Evolutionary conservation across 1,140 invertebrate species (phyloP), one percentile per base, ranked within the genome.

Genomic region (Drosophila lini): DNA sequence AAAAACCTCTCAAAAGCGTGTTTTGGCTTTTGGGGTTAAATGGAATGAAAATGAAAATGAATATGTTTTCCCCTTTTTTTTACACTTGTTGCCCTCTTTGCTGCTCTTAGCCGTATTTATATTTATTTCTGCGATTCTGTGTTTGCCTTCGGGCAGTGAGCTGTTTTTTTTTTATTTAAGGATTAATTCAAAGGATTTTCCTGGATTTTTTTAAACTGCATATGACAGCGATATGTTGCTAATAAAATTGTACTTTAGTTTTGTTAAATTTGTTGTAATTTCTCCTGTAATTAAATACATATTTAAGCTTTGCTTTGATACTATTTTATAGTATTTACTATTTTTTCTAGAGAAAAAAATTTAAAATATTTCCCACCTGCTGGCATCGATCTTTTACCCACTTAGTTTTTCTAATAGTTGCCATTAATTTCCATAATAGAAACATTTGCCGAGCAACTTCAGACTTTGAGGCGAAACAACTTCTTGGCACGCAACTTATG

Each of bases 361-460:
- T 25, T 9, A 15, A 59, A 41, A 32, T 42, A 61, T 42, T 64
- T 61, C 10, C 15, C 38, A 16, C 9, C 38, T 25, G 38, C 31
- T 15, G 38, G 28, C 57, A 69, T 67, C 47, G 47, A 67, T 68
- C 32, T 53, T 44, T 28, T 38, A 38, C 47, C 61, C 65, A 65
- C 62, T 65, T 65, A 31, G n/a, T 60, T 16, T 19, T 25, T 31
- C 28, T 67, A 28, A 70, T 70, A 56, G 68, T 69, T 69, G n/a
- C 53, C 69, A 73, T 71, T 59, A 36, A 73, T 73, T 73, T 71
- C 67, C 69, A 73, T 73, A 73, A 73, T 71, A 50, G 31, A 71
- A 73, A 58, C 67, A 73, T 73, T 73, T 73, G 41, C 41, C 16
- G 32, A 32, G 48, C 32, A 48, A 28, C 28, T 34, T 16, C 45